Evolutionary conservation across 2,113 vertebrate species (phyloP).

Genomic region (Pseudolaguvia tuberculata): DNA sequence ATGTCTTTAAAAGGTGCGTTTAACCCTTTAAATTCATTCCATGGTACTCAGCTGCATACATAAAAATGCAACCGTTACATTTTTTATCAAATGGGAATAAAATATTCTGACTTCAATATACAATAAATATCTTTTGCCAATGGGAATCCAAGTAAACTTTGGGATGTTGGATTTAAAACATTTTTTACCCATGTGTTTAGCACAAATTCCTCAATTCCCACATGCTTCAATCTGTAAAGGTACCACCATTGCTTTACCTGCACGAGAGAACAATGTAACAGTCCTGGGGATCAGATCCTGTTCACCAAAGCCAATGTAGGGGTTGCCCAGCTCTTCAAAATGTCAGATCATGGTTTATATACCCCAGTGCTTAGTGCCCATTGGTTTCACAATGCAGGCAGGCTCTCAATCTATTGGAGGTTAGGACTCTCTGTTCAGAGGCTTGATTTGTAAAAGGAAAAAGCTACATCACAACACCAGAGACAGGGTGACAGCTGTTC

Average conservation of each 20-base stretch:
- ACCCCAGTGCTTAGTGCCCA: constrained; percentile 55
- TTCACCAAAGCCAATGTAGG: constrained; percentile 70
- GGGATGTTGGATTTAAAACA: not conserved
- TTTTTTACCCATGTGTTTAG: not conserved
- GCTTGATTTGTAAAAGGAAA: constrained; percentile 72
- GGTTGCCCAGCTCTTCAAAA: constrained; percentile 70
- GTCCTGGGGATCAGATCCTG: constrained; percentile 77
- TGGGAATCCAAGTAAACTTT: not conserved
- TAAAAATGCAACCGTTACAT: not conserved
- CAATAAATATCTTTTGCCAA: not conserved
- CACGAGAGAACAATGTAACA: constrained; percentile 69
- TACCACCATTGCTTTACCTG: constrained; percentile 65
- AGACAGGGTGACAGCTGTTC: constrained; percentile 66
- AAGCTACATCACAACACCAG: constrained; percentile 57
- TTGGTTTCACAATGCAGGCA: constrained; percentile 53
- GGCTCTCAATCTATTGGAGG: constrained; percentile 61
- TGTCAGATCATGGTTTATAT: constrained; percentile 65
- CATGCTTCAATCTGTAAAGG: constrained; percentile 34
- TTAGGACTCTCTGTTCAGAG: constrained; percentile 34
- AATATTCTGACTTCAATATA: not conserved
- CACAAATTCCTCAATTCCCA: constrained; percentile 26
- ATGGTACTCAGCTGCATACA: not conserved
- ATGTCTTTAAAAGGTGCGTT: not conserved
- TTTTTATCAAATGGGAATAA: not conserved
- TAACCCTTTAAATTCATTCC: not conserved